Conservation (phyloP, 2,797 vertebrate species). For the Champsocephalus esox region DNA sequence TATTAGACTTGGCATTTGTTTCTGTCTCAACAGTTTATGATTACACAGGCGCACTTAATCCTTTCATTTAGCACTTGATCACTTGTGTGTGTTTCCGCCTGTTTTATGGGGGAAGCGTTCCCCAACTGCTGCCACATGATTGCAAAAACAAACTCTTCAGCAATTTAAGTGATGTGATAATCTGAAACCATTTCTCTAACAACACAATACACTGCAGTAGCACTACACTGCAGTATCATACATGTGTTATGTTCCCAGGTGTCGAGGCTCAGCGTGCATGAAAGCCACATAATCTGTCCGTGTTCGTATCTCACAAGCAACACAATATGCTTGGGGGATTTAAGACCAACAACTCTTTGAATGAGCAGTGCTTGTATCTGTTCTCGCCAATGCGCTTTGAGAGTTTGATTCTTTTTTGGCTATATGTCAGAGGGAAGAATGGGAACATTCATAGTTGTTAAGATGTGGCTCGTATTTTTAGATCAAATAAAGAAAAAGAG, state of each 20-base stretch:
- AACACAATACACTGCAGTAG: not conserved
- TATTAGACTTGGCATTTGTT: slow-evolving; percentile 37
- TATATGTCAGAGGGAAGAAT: slow-evolving; percentile 32
- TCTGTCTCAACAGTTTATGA: slow-evolving; percentile 39
- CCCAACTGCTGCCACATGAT: not conserved
- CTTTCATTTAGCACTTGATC: slow-evolving; percentile 38
- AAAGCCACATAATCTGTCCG: slow-evolving; percentile 52
- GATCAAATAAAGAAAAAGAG: slow-evolving; percentile 75
- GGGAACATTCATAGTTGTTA: slow-evolving; percentile 51
- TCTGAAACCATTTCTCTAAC: not conserved
- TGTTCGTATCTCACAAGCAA: slow-evolving; percentile 46
- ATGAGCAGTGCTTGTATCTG: slow-evolving; percentile 45
- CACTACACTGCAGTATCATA: not conserved
- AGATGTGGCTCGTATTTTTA: slow-evolving; percentile 74
- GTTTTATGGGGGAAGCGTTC: slow-evolving; percentile 19
- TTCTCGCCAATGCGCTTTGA: slow-evolving; percentile 53
- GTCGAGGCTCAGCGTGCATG: slow-evolving; percentile 28
- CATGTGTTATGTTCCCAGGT: slow-evolving; percentile 45
- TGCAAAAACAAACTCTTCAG: slow-evolving; percentile 18
- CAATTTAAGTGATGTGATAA: slow-evolving; percentile 19
- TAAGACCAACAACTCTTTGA: slow-evolving; percentile 47
- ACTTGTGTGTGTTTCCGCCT: slow-evolving; percentile 13
- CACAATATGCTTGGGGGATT: slow-evolving; percentile 60
- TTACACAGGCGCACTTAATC: slow-evolving; percentile 19
- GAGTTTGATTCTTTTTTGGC: slow-evolving; percentile 24